phyloP scores from a whole-genome alignment of 2,113 vertebrate genomes.

The Peromyscus leucopus region DNA sequence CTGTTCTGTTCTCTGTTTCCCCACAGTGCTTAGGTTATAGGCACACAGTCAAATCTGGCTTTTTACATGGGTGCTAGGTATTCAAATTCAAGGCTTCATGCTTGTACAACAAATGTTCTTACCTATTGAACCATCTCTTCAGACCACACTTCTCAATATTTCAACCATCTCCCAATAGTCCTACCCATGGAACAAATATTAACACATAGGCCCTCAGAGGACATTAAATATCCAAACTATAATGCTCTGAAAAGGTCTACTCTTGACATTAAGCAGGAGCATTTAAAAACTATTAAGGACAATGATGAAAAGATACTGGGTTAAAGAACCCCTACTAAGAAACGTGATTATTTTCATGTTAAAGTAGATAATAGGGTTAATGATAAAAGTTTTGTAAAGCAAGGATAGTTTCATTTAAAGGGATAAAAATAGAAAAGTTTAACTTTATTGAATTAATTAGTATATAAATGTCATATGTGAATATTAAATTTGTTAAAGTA shows the following conservation, averaged over 20 bases:
- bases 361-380: background rate
- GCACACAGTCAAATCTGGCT: background rate
- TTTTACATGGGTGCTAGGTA: background rate
- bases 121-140: background rate
- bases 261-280: background rate
- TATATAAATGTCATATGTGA: background rate
- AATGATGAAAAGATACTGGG: constrained; percentile 5
- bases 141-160: background rate
- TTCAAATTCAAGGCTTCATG: background rate
- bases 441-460: constrained; percentile 23
- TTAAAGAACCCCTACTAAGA: background rate
- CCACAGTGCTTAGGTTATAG: too few species aligned
- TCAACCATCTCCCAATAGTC: background rate
- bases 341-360: constrained; percentile 26
- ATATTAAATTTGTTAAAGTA: background rate
- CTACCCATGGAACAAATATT: background rate
- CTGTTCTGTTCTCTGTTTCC: background rate
- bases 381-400: constrained; percentile 37
- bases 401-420: background rate
- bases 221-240: background rate
- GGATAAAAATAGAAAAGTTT: background rate
- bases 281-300: background rate
- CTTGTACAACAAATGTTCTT: background rate
- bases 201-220: background rate
- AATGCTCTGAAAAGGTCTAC: background rate